A percentile compares a stretch with the other conserved stretches of the same genome.
These are phyloP conservation scores for Lepidocyrtoides sp. DNA, from an alignment of 2,888 invertebrate species.

Conservation along the genomic window DNA sequence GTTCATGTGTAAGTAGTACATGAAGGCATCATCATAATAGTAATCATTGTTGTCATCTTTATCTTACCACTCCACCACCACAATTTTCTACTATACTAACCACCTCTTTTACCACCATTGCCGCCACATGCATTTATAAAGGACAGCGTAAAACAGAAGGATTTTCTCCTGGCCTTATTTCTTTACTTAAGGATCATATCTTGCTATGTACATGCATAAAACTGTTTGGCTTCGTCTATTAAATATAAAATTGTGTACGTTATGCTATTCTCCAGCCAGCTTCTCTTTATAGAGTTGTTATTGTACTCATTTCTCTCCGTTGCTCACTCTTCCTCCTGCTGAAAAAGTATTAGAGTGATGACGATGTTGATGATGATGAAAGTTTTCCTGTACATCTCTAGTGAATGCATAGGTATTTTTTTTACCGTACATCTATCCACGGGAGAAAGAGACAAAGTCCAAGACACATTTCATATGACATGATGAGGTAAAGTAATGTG, in stretches of 20 bases:
- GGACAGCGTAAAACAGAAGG: conserved; percentile 57
- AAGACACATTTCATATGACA: conserved; percentile 66
- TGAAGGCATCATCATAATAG: conserved; percentile 49
- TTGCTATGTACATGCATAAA: too few species aligned
- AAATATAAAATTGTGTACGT: not conserved
- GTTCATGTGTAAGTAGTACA: conserved; percentile 23
- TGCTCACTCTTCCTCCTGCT: not conserved
- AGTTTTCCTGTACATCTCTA: not conserved
- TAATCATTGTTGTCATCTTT: conserved; percentile 67
- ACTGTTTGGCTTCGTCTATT: conserved; percentile 7
- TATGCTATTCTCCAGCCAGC: not conserved
- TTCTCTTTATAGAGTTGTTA: not conserved
- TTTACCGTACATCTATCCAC: conserved; percentile 35
- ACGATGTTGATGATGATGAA: conserved; percentile 41
- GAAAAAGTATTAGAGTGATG: conserved; percentile 14
- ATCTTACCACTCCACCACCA: conserved; percentile 42
- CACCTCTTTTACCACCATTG: not conserved
- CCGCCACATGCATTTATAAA: not conserved
- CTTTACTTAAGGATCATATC: conserved; percentile 69
- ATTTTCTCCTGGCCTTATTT: conserved; percentile 68
- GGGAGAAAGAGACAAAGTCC: conserved; percentile 66
- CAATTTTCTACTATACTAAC: conserved; percentile 30
- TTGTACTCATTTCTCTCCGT: conserved; percentile 41
- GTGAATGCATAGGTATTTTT: conserved; percentile 1
- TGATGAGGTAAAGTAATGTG: conserved; percentile 69